Percentiles rank a stretch among this genome's conserved stretches.
phyloP scores from a whole-genome alignment of 2,888 invertebrate species.

The Parnassius apollo region DNA sequence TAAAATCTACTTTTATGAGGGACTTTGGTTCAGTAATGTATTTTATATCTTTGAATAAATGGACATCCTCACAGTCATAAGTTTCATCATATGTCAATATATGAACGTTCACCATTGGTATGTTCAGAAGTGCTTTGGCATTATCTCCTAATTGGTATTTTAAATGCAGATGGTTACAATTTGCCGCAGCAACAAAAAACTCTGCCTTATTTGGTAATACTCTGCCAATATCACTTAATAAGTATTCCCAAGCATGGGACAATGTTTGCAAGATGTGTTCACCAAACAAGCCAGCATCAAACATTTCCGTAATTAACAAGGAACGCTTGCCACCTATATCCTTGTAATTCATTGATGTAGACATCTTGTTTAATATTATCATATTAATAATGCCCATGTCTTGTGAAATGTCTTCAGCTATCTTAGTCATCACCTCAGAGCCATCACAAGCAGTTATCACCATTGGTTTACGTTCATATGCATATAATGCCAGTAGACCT shows the following conservation, averaged over 20 bases:
- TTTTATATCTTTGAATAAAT: constrained; percentile 74
- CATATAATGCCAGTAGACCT: constrained; percentile 87
- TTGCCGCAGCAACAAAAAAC: constrained; percentile 83
- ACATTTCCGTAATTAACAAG: constrained; percentile 87
- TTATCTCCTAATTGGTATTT: constrained; percentile 64
- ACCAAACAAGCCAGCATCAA: constrained; percentile 90
- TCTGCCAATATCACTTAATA: constrained; percentile 73
- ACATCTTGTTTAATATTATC: constrained; percentile 80
- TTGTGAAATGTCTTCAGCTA: constrained; percentile 72
- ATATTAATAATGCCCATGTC: constrained; percentile 77
- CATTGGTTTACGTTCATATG: constrained; percentile 76
- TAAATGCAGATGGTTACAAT: constrained; percentile 73
- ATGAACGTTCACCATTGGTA: constrained; percentile 47
- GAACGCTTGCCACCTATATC: constrained; percentile 81
- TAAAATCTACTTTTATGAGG: constrained; percentile 83
- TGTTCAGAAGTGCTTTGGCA: constrained; percentile 51
- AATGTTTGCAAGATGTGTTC: constrained; percentile 86
- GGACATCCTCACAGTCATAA: constrained; percentile 87
- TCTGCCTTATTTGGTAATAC: constrained; percentile 83
- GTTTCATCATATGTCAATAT: constrained; percentile 70
- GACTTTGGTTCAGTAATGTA: constrained; percentile 81
- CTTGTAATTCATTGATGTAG: constrained; percentile 75
- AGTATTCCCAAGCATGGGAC: constrained; percentile 84
- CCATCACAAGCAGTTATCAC: constrained; percentile 85
- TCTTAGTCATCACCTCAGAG: constrained; percentile 82